These are phyloP conservation scores for Altica lythri DNA, from an alignment of 2,888 invertebrate genomes.

Conservation along the genomic window DNA sequence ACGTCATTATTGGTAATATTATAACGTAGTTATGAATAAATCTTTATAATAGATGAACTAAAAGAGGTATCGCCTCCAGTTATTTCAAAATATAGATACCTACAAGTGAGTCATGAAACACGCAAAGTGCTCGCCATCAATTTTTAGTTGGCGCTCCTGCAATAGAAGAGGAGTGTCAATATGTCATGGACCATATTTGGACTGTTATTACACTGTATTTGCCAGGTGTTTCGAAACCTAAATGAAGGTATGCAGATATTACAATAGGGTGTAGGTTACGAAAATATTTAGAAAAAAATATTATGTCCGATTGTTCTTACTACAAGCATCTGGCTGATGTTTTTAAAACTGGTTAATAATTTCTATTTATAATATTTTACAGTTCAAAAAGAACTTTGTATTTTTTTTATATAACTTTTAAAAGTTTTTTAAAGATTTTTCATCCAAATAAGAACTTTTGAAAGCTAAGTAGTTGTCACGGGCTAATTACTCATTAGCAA, in stretches of 20 bases:
- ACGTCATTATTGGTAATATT: too few relatives aligned
- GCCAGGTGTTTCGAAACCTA: constrained; percentile 14
- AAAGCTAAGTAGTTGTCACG: too few relatives aligned
- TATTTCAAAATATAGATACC: background rate
- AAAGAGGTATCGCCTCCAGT: constrained; percentile 4
- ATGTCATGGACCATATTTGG: constrained; percentile 23
- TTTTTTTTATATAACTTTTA: too few relatives aligned
- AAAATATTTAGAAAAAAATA: constrained; percentile 7
- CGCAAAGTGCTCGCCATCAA: constrained; percentile 4
- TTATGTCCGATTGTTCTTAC: constrained; percentile 15
- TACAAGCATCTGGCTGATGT: too few relatives aligned
- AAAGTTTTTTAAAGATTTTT: too few relatives aligned
- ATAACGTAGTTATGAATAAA: too few relatives aligned
- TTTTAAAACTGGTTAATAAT: too few relatives aligned
- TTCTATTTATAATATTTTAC: too few relatives aligned
- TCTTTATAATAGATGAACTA: background rate
- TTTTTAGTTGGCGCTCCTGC: constrained; percentile 16
- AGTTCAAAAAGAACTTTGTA: too few relatives aligned
- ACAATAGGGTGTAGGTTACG: constrained; percentile 12
- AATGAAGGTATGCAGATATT: constrained; percentile 7
- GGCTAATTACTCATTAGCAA: too few relatives aligned
- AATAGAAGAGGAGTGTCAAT: constrained; percentile 20
- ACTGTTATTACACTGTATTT: constrained; percentile 11
- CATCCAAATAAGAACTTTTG: too few relatives aligned
- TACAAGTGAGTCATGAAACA: constrained; percentile 9